Evolutionary conservation across 2,113 vertebrate species (phyloP).

Genomic region (Riparia riparia): DNA sequence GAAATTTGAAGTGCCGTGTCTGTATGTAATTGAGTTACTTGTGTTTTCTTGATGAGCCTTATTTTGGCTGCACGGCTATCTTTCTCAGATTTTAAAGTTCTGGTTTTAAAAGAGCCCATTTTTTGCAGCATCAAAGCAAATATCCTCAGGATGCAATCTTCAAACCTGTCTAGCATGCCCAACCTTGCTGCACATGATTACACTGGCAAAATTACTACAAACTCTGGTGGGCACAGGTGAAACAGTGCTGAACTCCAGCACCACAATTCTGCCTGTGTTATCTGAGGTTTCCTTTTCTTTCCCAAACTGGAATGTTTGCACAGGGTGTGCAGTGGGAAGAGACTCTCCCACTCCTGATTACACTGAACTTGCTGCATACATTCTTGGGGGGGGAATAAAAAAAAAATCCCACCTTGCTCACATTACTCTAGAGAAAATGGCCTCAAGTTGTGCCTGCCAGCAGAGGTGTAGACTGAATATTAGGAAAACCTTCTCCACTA

Average conservation of each 20-base stretch:
- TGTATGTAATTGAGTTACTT: not conserved
- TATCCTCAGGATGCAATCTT: not conserved
- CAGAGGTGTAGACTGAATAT: not conserved
- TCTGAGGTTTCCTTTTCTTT: not conserved
- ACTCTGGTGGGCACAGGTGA: fast-evolving
- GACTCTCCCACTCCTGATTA: not conserved
- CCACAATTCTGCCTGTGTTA: not conserved
- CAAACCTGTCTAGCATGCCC: not conserved
- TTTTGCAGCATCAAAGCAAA: not conserved
- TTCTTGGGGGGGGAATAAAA: not conserved
- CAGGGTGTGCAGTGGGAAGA: not conserved
- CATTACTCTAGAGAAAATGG: not conserved
- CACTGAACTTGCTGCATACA: not conserved
- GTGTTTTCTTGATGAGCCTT: not conserved
- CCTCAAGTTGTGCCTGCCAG: not conserved
- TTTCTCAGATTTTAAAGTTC: not conserved
- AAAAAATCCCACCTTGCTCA: not conserved
- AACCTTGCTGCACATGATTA: not conserved
- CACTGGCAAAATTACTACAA: not conserved
- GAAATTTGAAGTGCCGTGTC: not conserved
- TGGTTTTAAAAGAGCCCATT: not conserved
- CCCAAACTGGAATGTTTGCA: not conserved
- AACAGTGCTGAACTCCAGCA: not conserved
- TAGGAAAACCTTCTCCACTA: not conserved
- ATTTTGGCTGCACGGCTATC: not conserved